Base-by-base conservation (phyloP, 2,113 vertebrate genomes). In the Macquaria australasica region DNA sequence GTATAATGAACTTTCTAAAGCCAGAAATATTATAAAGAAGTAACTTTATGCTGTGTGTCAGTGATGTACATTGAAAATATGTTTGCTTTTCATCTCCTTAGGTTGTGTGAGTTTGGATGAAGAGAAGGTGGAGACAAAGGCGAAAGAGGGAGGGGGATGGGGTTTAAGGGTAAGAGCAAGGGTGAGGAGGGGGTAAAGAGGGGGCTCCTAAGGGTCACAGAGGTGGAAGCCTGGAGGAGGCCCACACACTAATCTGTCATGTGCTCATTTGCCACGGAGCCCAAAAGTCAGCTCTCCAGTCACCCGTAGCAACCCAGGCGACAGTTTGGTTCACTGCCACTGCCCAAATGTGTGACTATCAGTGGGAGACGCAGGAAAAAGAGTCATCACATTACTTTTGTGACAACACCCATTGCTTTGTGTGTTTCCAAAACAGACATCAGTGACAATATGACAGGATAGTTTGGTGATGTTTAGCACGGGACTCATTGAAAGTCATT, bases 241-340 rank as follows among this genome's bases (percentile, higher is more conserved):
- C 96, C 94, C 95, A 95, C 90, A 92, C 96, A 95, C 94, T 96
- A 96, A 97, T 97, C 96, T 96, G 95, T 97, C 96, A 97, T 96
- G 95, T 95, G 94, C 95, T 97, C 94, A 93, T 96, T 97, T 97
- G 96, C 96, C 95, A 93, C 89, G 92, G 93, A 96, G 93, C 88
- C 94, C 95, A 95, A 94, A 95, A 94, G 90, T 95, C 93, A 93
- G 95, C 85, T 90, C 95, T 95, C 79, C 92, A 94, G 90, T 97
- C 96, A 96, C 95, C 96, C 95, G 91, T 96, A 92, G 95, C 91
- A 96, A 96, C 96, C 93, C 77, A 85, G 95, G 92, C 89, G 92
- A 95, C 93, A 14, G 91, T 93, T 94, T 87, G 94, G 93, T 96
- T 96, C 92, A 94, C 91, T 91, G 95, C 93, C 87, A 88, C 96